Conservation (phyloP, 2,113 vertebrate species). For the Rafetus swinhoei region DNA sequence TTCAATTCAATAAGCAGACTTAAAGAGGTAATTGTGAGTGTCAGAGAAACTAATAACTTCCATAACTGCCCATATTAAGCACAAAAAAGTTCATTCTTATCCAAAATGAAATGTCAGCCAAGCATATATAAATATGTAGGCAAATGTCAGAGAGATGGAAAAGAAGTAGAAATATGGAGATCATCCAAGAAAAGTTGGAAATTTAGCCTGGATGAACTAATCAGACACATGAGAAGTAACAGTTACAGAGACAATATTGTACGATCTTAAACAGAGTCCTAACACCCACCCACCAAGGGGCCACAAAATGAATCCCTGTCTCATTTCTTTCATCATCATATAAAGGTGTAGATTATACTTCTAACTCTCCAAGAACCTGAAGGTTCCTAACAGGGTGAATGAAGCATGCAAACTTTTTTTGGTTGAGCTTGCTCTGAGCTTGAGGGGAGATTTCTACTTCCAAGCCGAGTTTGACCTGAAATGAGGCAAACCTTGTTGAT, state of each 20-base stretch:
- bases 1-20: neutral
- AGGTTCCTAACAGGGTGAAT: neutral
- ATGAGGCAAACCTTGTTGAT: neutral
- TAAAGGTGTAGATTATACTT: too few relatives aligned
- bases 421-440: neutral
- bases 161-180: neutral
- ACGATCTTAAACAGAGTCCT: neutral
- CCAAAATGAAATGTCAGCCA: slow-evolving; percentile 24
- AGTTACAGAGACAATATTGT: neutral
- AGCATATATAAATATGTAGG: neutral
- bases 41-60: neutral
- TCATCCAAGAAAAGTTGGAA: neutral
- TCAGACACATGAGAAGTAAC: neutral
- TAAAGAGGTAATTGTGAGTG: neutral
- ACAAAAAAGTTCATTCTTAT: neutral
- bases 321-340: neutral
- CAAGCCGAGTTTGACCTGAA: neutral
- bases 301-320: neutral
- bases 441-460: neutral
- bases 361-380: neutral
- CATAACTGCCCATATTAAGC: neutral
- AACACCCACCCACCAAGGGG: neutral
- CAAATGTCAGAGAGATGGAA: slow-evolving; percentile 6
- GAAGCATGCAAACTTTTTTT: neutral
- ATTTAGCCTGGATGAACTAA: neutral